Conservation (phyloP, 1,140 invertebrate species). For the Bombus impatiens region DNA sequence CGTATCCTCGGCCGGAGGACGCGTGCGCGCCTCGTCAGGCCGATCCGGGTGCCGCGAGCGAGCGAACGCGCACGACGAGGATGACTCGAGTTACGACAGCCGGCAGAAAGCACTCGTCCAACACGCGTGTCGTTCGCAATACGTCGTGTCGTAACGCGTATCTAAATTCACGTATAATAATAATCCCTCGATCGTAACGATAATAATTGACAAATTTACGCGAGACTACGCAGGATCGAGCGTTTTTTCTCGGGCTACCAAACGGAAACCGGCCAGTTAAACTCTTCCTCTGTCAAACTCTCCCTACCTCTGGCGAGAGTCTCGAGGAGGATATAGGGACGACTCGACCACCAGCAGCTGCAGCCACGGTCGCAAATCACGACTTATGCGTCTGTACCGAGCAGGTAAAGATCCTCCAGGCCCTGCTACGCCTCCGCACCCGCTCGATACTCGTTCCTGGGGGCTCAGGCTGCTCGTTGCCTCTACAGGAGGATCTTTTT, state of each 20-base stretch:
- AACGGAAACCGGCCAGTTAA: conserved; percentile 39
- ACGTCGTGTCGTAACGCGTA: conserved; percentile 26
- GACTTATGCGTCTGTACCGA: conserved; percentile 83
- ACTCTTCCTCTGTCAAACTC: conserved; percentile 31
- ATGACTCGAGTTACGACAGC: conserved; percentile 57
- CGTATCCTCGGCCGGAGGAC: conserved; percentile 46
- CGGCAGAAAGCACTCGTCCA: conserved; percentile 35
- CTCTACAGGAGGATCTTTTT: background rate
- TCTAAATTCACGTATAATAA: conserved; percentile 18
- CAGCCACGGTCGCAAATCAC: conserved; percentile 77
- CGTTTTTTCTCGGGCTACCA: conserved; percentile 28
- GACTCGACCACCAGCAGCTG: conserved; percentile 40
- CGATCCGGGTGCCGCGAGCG: conserved; percentile 58
- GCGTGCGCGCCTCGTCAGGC: conserved; percentile 50
- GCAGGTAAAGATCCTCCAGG: conserved; percentile 75
- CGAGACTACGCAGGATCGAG: background rate
- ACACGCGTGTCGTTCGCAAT: conserved; percentile 29
- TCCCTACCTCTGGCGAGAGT: conserved; percentile 72
- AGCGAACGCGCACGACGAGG: conserved; percentile 50
- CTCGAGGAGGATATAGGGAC: conserved; percentile 63
- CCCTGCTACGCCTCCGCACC: background rate
- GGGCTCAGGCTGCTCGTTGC: background rate
- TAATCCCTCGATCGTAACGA: background rate
- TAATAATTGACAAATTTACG: background rate
- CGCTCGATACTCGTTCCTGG: conserved; percentile 28